Conservation (phyloP, 2,113 vertebrate genomes). For the Petroica traversi region DNA sequence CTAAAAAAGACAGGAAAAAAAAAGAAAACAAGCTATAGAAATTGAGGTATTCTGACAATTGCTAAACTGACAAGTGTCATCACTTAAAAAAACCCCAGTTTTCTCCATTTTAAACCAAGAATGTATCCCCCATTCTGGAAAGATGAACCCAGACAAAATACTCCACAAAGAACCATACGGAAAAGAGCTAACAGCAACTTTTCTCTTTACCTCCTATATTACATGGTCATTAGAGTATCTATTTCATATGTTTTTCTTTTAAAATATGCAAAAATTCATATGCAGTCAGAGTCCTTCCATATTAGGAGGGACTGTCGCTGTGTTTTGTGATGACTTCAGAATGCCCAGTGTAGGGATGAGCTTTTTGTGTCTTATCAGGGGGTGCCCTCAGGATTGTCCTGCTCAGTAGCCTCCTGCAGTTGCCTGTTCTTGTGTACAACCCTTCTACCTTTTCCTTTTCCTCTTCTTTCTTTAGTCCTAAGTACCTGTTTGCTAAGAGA, state of each 20-base stretch:
- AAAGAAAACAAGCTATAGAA: neutral
- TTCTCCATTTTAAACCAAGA: neutral
- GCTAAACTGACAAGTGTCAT: neutral
- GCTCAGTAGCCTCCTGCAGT: neutral
- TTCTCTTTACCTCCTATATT: neutral
- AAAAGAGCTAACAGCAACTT: neutral
- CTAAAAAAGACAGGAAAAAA: neutral
- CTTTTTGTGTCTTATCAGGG: neutral
- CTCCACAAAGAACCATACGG: neutral
- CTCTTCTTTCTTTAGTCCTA: neutral
- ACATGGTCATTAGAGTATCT: fast-evolving
- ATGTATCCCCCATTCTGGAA: neutral
- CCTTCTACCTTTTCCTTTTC: neutral
- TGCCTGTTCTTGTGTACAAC: neutral
- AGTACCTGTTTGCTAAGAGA: neutral
- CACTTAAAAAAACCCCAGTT: neutral
- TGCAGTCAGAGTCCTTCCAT: neutral
- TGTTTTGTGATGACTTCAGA: neutral
- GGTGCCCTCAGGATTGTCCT: neutral
- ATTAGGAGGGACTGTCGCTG: fast-evolving
- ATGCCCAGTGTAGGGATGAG: neutral
- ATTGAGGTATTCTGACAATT: neutral
- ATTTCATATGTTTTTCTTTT: neutral
- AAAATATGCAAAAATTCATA: neutral
- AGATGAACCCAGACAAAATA: neutral